These are phyloP conservation scores for Melikaiella ostensackeni DNA, from an alignment of 2,888 invertebrate genomes.

Conservation along the genomic window DNA sequence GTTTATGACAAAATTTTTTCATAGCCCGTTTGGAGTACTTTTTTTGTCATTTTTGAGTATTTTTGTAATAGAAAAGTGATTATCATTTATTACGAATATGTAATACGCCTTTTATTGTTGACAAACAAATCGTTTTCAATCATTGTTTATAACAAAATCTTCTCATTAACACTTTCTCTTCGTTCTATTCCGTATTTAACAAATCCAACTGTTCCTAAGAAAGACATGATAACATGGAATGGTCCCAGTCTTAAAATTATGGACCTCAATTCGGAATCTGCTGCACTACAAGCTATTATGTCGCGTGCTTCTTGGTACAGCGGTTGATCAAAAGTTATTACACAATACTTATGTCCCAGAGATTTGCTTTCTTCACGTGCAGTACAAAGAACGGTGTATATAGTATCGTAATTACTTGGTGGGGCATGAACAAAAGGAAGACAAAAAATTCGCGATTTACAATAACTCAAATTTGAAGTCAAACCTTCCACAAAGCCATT, in stretches of 20 bases:
- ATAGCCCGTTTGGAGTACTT: too few species aligned
- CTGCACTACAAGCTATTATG: slow-evolving; percentile 23
- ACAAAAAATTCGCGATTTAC: slow-evolving; percentile 50
- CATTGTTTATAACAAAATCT: too few species aligned
- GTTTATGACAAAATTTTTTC: too few species aligned
- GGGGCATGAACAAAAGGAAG: slow-evolving; percentile 53
- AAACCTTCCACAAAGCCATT: slow-evolving; percentile 59
- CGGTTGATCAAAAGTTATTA: slow-evolving; percentile 54
- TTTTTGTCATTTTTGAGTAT: too few species aligned
- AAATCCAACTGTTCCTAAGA: slow-evolving; percentile 53
- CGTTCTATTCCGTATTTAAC: slow-evolving; percentile 58
- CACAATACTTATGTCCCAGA: slow-evolving; percentile 41
- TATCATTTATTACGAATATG: too few species aligned
- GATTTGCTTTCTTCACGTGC: slow-evolving; percentile 47
- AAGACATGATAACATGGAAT: slow-evolving; percentile 58
- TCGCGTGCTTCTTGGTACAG: slow-evolving; percentile 49
- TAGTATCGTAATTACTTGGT: slow-evolving; percentile 49
- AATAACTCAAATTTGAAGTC: too few species aligned
- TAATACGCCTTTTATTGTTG: too few species aligned
- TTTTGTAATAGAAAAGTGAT: too few species aligned
- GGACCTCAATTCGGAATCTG: slow-evolving; percentile 42
- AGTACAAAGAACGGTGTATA: slow-evolving; percentile 47
- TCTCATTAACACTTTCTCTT: too few species aligned
- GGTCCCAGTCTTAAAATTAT: slow-evolving; percentile 60
- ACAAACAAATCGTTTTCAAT: too few species aligned